Percentiles rank a stretch among this genome's conserved stretches.
Conservation (phyloP, 2,888 invertebrate species). For the Drosophila pseudotakahashii region DNA sequence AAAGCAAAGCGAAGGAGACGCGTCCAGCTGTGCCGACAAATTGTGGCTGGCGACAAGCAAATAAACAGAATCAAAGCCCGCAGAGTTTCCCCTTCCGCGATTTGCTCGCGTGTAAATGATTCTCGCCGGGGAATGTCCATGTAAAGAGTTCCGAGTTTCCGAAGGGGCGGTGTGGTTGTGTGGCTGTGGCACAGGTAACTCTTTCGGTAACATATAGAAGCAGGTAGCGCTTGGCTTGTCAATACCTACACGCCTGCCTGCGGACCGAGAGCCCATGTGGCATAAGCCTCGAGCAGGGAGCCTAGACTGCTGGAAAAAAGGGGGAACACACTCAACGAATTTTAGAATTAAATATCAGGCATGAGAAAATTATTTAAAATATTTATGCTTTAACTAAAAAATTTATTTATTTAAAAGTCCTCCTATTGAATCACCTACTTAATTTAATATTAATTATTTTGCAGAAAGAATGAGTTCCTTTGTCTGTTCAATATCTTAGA, state of each 20-base stretch:
- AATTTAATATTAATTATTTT: too few species aligned
- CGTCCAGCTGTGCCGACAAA: constrained; percentile 79
- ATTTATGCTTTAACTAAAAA: too few species aligned
- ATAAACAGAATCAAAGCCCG: constrained; percentile 77
- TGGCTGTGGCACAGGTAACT: constrained; percentile 11
- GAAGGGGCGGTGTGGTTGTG: constrained; percentile 1
- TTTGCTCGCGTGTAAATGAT: constrained; percentile 76
- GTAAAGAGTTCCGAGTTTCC: constrained; percentile 34
- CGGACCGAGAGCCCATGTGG: constrained; percentile 13
- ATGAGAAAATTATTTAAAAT: neutral
- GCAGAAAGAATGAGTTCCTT: too few species aligned
- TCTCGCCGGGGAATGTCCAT: constrained; percentile 69
- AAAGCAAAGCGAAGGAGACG: constrained; percentile 50
- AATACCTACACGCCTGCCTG: constrained; percentile 77
- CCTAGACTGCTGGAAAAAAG: neutral
- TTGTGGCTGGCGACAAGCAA: constrained; percentile 77
- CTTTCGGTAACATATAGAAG: constrained; percentile 24
- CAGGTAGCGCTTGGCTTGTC: constrained; percentile 62
- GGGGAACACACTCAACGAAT: neutral
- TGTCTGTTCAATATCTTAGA: too few species aligned
- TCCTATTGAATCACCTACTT: too few species aligned
- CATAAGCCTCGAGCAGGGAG: constrained; percentile 27
- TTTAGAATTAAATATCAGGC: neutral
- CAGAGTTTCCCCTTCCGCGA: constrained; percentile 22
- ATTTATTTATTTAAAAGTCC: too few species aligned